These are phyloP conservation scores for Eretmochelys imbricata DNA, from an alignment of 2,113 vertebrate genomes.

Conservation along the genomic window DNA sequence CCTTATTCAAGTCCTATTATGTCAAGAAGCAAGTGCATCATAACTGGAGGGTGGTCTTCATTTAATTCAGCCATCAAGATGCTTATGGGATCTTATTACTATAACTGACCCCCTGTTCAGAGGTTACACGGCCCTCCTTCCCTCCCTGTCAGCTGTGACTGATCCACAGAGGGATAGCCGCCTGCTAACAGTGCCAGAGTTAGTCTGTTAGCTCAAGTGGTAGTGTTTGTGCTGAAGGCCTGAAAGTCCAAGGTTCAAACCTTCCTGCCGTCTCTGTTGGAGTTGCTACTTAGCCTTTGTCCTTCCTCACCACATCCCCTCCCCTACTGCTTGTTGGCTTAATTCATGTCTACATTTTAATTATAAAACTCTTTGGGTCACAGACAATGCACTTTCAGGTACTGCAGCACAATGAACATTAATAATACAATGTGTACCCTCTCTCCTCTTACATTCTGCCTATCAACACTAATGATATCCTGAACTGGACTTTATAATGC, in stretches of 20 bases:
- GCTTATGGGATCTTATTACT: not conserved
- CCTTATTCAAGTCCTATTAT: not conserved
- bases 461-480: not conserved
- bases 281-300: fast-evolving
- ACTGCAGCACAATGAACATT: not conserved
- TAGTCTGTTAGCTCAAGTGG: not conserved
- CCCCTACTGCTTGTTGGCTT: not conserved
- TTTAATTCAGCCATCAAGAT: not conserved
- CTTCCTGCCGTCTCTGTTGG: not conserved
- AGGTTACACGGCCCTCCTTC: not conserved
- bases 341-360: not conserved
- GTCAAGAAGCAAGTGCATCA: not conserved
- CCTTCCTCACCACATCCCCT: not conserved
- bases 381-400: not conserved
- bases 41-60: not conserved
- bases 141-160: not conserved
- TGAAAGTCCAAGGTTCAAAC: not conserved
- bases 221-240: not conserved
- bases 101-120: not conserved
- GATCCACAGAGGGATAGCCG: not conserved
- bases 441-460: not conserved
- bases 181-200: not conserved
- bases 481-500: not conserved
- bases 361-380: not conserved
- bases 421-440: not conserved